Conservation (phyloP, 2,797 vertebrate species). For the Carduelis carduelis region DNA sequence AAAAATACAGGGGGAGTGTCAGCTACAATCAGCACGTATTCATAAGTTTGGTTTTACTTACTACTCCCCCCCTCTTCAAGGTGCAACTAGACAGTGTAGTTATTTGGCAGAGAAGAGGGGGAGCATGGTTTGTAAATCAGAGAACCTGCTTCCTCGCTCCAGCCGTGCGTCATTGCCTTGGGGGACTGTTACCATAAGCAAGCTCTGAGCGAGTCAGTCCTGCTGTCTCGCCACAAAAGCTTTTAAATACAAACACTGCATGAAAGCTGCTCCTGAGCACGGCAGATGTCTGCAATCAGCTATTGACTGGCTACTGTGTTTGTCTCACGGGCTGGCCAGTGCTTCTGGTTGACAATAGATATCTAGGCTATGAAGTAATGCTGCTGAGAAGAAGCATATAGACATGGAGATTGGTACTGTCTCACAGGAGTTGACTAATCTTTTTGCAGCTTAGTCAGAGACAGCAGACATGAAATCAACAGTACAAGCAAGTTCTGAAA, state of each 20-base stretch:
- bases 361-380: conserved; percentile 49
- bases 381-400: neutral
- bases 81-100: neutral
- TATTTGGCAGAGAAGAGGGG: neutral
- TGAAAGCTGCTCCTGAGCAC: neutral
- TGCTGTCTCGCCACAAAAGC: conserved; percentile 52
- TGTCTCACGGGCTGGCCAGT: neutral
- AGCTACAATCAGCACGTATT: neutral
- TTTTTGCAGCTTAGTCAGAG: neutral
- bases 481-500: neutral
- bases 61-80: neutral
- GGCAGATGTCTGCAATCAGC: conserved; percentile 44
- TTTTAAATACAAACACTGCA: conserved; percentile 49
- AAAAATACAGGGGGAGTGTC: neutral
- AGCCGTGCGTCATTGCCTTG: conserved; percentile 56
- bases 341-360: neutral
- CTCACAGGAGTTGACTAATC: conserved; percentile 12
- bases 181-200: conserved; percentile 39
- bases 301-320: neutral
- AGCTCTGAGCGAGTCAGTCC: conserved; percentile 24
- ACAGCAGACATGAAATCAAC: conserved; percentile 12
- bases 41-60: neutral
- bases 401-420: neutral
- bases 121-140: conserved; percentile 63
- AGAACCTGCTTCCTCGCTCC: conserved; percentile 56